Evolutionary conservation across 2,113 vertebrate species (phyloP), one percentile per base, ranked within the genome.

Genomic region (Gorilla gorilla): DNA sequence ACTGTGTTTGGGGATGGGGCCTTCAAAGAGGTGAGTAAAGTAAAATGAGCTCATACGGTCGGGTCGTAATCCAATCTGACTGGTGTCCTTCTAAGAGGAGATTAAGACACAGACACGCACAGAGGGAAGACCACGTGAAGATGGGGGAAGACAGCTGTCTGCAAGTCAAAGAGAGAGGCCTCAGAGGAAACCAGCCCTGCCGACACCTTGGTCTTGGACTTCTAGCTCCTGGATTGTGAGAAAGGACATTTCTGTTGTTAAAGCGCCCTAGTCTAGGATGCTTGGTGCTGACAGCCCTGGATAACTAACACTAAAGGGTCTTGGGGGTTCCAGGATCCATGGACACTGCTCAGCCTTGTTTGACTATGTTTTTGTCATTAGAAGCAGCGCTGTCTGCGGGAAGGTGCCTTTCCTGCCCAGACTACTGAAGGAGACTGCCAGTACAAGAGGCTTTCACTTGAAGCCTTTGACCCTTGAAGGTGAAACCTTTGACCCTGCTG

Each of bases 301-400:
- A 7, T 17, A 35, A 35, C 35, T 16, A 30, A 20, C 14, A 8
- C 40, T 35, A 52, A 20, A 25, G 66, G 14, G n/a, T 72, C 10
- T 23, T 4, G 6, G 43, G 23, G 12, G 25, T 14, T 23, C 72
- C 23, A 0, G 0, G 12, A 32, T 3, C 7, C 5, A 0, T 22
- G 35, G 18, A 48, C 10, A 12, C 32, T 1, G 2, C 59, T 30
- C 35, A 9, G 38, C 2, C 66, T 68, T 68, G 16, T 35, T 68
- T 14, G 32, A 32, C 13, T 17, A n/a, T 27, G 7, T 43, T 14
- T 25, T 55, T 18, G 18, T 45, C 38, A 3, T 43, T 11, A 22
- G 45, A 73, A 59, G 27, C 27, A 40, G 38, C 2, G 1, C 25
- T 35, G 5, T 20, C 59, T 12, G 23, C 5, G 20, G 38, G 18